Percentiles rank a stretch among this genome's conserved stretches.
These are phyloP conservation scores for Anas platyrhynchos DNA, from an alignment of 2,113 vertebrate genomes.

Conservation along the genomic window DNA sequence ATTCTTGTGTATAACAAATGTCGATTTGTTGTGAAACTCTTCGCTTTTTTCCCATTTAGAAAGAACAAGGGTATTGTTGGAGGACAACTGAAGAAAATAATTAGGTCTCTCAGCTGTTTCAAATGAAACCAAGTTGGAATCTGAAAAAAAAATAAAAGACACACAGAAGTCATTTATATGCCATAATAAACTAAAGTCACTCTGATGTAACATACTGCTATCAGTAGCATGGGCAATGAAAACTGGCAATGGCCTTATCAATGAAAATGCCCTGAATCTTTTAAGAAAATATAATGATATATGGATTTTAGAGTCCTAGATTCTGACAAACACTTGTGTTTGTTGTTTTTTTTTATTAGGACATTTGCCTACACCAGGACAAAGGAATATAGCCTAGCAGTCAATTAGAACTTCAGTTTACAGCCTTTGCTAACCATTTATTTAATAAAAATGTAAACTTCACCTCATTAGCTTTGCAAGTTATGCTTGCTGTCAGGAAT, in stretches of 20 bases:
- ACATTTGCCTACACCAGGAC: background rate
- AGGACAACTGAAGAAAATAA: conserved; percentile 84
- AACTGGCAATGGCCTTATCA: background rate
- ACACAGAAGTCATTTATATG: background rate
- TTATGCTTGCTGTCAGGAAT: background rate
- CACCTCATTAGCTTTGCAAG: background rate
- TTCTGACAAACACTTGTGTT: background rate
- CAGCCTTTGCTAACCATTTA: background rate
- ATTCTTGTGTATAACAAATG: conserved; percentile 88
- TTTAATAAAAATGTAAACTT: conserved; percentile 13
- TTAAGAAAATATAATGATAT: background rate
- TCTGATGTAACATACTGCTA: background rate
- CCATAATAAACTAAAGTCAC: background rate
- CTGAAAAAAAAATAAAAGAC: conserved; percentile 72
- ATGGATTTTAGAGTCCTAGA: background rate
- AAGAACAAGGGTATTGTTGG: conserved; percentile 80
- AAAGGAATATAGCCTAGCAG: background rate
- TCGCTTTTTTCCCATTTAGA: conserved; percentile 84
- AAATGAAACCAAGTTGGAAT: conserved; percentile 87
- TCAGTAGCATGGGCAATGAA: background rate
- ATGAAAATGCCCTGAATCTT: background rate
- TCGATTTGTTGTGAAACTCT: conserved; percentile 85
- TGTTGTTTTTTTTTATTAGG: background rate
- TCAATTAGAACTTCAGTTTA: background rate
- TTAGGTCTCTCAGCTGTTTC: conserved; percentile 91